Evolutionary conservation across 2,888 invertebrate genomes (phyloP).

Genomic region (Dolichopus griseipennis): DNA sequence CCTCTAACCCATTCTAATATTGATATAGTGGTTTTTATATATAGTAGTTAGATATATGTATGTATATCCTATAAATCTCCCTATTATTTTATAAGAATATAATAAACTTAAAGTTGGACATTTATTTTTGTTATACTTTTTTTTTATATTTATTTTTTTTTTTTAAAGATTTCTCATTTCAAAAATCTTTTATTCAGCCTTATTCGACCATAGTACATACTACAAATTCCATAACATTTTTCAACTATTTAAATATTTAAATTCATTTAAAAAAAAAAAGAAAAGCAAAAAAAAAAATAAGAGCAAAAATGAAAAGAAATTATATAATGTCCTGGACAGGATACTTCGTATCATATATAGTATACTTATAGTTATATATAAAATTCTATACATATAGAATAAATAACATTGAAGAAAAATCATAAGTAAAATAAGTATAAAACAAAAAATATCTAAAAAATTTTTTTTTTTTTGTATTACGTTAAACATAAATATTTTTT

Average conservation of each 20-base stretch:
- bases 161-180: too few relatives aligned
- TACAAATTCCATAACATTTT: too few relatives aligned
- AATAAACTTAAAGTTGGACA: background rate
- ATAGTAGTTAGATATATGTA: too few relatives aligned
- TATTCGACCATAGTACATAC: too few relatives aligned
- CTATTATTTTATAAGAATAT: background rate
- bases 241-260: background rate
- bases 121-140: too few relatives aligned
- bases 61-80: too few relatives aligned
- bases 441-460: background rate
- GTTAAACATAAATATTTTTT: background rate
- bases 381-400: background rate
- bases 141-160: too few relatives aligned
- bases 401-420: too few relatives aligned
- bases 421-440: too few relatives aligned
- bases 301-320: background rate
- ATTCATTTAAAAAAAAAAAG: background rate
- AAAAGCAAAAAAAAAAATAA: background rate
- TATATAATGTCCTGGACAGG: background rate
- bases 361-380: background rate
- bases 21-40: too few relatives aligned
- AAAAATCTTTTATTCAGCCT: too few relatives aligned
- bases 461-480: conserved; percentile 1
- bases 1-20: too few relatives aligned
- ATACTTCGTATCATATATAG: background rate